phyloP scores from a whole-genome alignment of 1,140 invertebrate species.

The Dryas iulia region DNA sequence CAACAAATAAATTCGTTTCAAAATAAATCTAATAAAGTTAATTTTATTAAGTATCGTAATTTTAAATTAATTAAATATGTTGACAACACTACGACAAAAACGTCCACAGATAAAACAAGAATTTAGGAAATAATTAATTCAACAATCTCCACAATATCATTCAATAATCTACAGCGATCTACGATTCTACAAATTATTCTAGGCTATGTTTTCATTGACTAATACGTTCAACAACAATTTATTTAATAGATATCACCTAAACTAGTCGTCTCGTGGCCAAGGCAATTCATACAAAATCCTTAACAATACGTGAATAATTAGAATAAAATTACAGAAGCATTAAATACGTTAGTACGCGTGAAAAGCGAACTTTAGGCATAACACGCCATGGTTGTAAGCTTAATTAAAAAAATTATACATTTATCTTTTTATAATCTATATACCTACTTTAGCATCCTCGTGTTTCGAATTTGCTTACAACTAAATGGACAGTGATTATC shows the following conservation, averaged over 20 bases:
- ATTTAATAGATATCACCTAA: conserved; percentile 40
- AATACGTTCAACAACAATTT: conserved; percentile 55
- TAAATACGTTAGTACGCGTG: conserved; percentile 22
- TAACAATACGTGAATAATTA: conserved; percentile 24
- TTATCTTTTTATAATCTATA: not conserved
- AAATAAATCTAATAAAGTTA: conserved; percentile 5
- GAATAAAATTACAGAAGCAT: conserved; percentile 27
- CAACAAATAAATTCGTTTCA: conserved; percentile 19
- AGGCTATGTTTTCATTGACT: conserved; percentile 45
- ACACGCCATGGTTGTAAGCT: conserved; percentile 18
- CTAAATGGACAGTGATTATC: conserved; percentile 68
- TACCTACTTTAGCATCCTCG: conserved; percentile 1
- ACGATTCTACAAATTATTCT: conserved; percentile 47
- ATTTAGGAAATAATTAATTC: conserved; percentile 9
- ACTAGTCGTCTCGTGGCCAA: conserved; percentile 38
- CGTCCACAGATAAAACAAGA: not conserved
- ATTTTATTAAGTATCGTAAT: not conserved
- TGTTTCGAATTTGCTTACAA: conserved; percentile 46
- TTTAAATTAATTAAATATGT: not conserved
- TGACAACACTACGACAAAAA: not conserved
- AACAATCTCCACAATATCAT: conserved; percentile 31
- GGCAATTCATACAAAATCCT: conserved; percentile 40
- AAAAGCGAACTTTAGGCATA: conserved; percentile 25
- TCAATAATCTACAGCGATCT: conserved; percentile 43
- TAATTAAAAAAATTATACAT: conserved; percentile 10